Conservation (phyloP, 2,797 vertebrate species). For the Aselliscus stoliczkanus region DNA sequence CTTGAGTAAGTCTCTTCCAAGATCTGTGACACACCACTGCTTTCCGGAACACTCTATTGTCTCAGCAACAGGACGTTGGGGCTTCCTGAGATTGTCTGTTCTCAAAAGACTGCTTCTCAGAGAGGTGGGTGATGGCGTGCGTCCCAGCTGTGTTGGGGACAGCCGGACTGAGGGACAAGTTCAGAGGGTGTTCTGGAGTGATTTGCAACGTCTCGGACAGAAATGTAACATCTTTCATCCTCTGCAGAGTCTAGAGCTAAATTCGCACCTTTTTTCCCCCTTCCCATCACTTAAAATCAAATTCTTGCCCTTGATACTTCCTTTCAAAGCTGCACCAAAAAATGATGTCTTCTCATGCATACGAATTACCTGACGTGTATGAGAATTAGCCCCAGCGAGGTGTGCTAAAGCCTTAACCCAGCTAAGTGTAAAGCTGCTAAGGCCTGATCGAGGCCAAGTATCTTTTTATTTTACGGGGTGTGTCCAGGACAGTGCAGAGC, state of each 20-base stretch:
- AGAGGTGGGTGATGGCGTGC: not conserved
- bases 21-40: not conserved
- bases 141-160: not conserved
- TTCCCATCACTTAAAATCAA: conserved; percentile 57
- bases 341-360: not conserved
- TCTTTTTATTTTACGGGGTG: too few relatives aligned
- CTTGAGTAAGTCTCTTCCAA: not conserved
- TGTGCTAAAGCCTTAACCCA: not conserved
- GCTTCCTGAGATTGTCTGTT: not conserved
- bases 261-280: conserved; percentile 47
- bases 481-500: not conserved
- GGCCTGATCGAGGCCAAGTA: not conserved
- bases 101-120: not conserved
- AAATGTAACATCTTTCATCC: conserved; percentile 41
- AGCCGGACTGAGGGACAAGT: not conserved
- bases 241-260: conserved; percentile 34
- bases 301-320: conserved; percentile 51
- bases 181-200: not conserved
- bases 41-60: not conserved
- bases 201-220: not conserved
- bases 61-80: not conserved
- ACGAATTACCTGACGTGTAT: not conserved
- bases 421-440: not conserved
- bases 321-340: conserved; percentile 33
- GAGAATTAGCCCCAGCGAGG: not conserved